Evolutionary conservation across 2,797 vertebrate genomes (phyloP), one percentile per base, ranked within the genome.

Genomic region (Galago senegalensis): DNA sequence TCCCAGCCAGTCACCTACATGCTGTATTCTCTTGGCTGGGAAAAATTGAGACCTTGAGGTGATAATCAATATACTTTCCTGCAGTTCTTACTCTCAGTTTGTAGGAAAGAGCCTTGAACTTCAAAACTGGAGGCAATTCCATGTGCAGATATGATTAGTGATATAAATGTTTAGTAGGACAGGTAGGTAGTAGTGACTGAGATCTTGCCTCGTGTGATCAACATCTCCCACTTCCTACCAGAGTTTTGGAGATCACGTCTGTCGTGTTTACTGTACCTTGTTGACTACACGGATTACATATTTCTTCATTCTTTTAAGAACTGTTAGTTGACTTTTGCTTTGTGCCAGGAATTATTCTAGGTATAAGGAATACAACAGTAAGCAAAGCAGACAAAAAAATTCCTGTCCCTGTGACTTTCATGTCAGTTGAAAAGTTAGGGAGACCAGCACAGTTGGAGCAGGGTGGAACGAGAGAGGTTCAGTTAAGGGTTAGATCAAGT

Each of bases 241-340:
- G 37, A 82, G 6, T 61, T 83, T 4, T 13, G 85, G 46, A 87
- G 69, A 70, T 12, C 79, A 13, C 25, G 12, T 58, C 40, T 83
- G 25, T 61, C 29, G 58, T 75, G 37, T 85, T 93, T 83, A 83
- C 17, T 89, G 11, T 67, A 29, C 7, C 29, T 83, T 73, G 60
- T 17, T 77, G 61, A 87, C 90, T 92, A 79, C 29, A 70, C 53
- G 75, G 9, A 65, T 37, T 61, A 46, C 21, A 58, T 63, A 67
- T 65, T 92, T 92, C 60, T 82, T 76, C 11, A 85, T 79, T 83
- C 10, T 87, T 81, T 85, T 75, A 91, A 91, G 31, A 79, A 91
- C 31, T 75, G 87, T 63, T 91, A 49, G 82, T 25, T 72, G n/a
- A 80, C 34, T 63, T 21, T 7, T 80, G 34, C 7, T 89, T 67